Evolutionary conservation across 2,797 vertebrate genomes (phyloP), one percentile per base, ranked within the genome.

Genomic region (Micromesistius poutassou): DNA sequence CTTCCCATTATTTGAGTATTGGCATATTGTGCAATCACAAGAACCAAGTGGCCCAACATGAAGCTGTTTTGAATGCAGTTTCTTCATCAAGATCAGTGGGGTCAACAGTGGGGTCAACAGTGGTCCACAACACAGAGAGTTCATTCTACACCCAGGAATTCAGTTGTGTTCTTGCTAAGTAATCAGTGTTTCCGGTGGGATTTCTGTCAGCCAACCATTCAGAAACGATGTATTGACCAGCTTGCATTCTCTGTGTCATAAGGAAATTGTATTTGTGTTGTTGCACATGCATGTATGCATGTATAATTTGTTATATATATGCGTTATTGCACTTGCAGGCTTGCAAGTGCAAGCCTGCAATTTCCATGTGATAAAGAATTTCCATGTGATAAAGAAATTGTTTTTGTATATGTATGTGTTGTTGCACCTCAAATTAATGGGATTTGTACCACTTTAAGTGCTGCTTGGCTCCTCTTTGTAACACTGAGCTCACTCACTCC

Each of bases 1-100:
- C 78, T 81, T 81, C 75, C 81, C 85, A 78, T 30, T 42, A 2
- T 42, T 42, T 42, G 40, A 16, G 12, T 42, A 42, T 78, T 83
- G 81, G 75, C 30, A 73, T 77, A 70, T 73, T 82, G 74, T 78
- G 77, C 73, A 71, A 46, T 14, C 33, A 16, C 38, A 73, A 19
- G 30, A 40, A 73, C 30, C 62, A 25, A 62, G 33, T 30, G 66
- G 72, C 62, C 73, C 13, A 1, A 66, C 9, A 9, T 31, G 62
- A 68, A 68, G n/a, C 62, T 68, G 62, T 28, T 25, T 28, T 12
- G 9, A 68, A 68, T 2, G 25, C 25, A 28, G 28, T 68, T 25
- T 10, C 42, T 25, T 50, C 55, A 25, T 25, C 55, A 62, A 14
- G 16, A 22, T 62, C 55, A 62, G 33, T n/a, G n/a, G n/a, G n/a